Percentiles rank a stretch among this genome's conserved stretches.
Conservation (phyloP, 1,140 invertebrate species). For the Drusus annulatus region DNA sequence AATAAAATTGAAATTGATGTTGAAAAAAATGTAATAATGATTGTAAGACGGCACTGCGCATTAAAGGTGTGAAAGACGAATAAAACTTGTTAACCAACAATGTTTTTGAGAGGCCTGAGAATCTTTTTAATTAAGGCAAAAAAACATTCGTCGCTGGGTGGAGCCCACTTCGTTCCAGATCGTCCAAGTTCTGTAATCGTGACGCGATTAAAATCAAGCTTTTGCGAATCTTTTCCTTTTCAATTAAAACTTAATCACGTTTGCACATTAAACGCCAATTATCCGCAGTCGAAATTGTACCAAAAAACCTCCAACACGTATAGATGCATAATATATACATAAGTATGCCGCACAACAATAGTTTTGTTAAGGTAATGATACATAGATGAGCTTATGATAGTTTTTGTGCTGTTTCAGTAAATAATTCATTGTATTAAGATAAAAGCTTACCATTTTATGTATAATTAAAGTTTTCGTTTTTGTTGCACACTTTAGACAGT, state of each 20-base stretch:
- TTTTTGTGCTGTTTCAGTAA: no score
- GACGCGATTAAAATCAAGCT: slow-evolving; percentile 27
- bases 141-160: slow-evolving; percentile 15
- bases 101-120: slow-evolving; percentile 44
- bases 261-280: not conserved
- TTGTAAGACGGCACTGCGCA: not conserved
- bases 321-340: no score
- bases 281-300: not conserved
- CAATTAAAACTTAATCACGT: slow-evolving; percentile 32
- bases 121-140: slow-evolving; percentile 56
- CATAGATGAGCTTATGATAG: no score
- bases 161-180: not conserved
- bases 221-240: slow-evolving; percentile 6
- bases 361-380: no score
- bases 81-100: slow-evolving; percentile 14
- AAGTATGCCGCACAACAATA: no score
- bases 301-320: not conserved
- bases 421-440: no score
- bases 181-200: slow-evolving; percentile 14
- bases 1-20: no score
- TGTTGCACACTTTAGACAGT: no score
- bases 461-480: no score
- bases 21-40: no score
- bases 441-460: no score
- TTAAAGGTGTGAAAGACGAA: slow-evolving; percentile 25